phyloP scores from a whole-genome alignment of 2,113 vertebrate species.

The Pseudolaguvia tuberculata region DNA sequence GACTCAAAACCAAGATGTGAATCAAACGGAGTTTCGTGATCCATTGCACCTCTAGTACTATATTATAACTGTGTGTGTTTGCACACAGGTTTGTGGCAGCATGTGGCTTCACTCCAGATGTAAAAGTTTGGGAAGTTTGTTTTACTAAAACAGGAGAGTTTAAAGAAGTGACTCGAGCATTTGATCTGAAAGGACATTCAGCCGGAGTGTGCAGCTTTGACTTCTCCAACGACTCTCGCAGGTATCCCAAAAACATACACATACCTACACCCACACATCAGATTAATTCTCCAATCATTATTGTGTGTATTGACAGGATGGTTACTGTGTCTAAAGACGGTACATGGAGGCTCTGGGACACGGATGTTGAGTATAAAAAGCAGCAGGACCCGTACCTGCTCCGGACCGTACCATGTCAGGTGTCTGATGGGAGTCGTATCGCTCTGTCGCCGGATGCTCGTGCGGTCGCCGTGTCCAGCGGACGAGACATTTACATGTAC shows the following conservation, averaged over 20 bases:
- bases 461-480: slow-evolving; percentile 73
- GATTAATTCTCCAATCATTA: neutral
- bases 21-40: too few species aligned
- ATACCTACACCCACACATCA: neutral
- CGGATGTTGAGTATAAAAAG: slow-evolving; percentile 89
- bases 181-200: slow-evolving; percentile 88
- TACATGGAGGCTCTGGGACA: slow-evolving; percentile 96
- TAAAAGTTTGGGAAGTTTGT: slow-evolving; percentile 95
- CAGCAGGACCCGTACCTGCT: slow-evolving; percentile 92
- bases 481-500: slow-evolving; percentile 72
- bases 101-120: slow-evolving; percentile 91
- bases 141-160: slow-evolving; percentile 86
- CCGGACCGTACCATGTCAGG: slow-evolving; percentile 71
- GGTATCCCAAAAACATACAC: slow-evolving; percentile 57
- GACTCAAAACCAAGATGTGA: too few species aligned
- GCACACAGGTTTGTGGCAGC: slow-evolving; percentile 85
- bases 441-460: slow-evolving; percentile 83
- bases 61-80: neutral
- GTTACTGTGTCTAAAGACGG: slow-evolving; percentile 87
- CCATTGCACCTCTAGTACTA: too few species aligned
- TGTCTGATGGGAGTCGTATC: slow-evolving; percentile 65
- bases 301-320: slow-evolving; percentile 74
- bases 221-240: slow-evolving; percentile 88
- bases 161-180: slow-evolving; percentile 82
- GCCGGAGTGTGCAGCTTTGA: slow-evolving; percentile 82